Evolutionary conservation across 2,113 vertebrate genomes (phyloP).

Genomic region (Butorides virescens): DNA sequence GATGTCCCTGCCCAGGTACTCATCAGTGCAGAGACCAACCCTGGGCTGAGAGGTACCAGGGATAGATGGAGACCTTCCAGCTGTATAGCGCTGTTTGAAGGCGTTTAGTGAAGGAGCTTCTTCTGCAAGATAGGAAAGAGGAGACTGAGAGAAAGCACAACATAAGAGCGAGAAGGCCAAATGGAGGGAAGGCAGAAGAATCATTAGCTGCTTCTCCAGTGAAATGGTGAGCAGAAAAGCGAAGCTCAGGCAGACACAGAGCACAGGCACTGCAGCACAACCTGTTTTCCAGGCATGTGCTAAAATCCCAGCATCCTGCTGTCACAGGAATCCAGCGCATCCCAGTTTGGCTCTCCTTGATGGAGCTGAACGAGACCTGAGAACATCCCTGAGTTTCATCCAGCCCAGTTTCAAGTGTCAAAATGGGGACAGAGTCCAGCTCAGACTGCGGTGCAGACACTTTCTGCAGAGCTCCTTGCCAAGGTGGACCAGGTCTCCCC

Average conservation of each 20-base stretch:
- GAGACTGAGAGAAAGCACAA: background rate
- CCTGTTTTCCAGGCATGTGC: background rate
- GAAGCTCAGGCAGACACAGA: background rate
- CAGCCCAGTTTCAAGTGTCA: background rate
- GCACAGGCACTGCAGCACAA: background rate
- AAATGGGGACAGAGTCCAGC: background rate
- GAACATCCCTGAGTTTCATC: accelerated
- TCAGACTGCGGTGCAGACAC: background rate
- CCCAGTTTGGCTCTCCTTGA: background rate
- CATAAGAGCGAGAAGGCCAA: background rate
- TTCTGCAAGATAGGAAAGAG: background rate
- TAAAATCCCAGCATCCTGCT: background rate
- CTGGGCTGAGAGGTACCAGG: background rate
- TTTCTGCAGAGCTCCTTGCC: background rate
- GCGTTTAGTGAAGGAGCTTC: background rate
- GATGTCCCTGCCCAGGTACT: background rate
- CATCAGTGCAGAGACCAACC: background rate
- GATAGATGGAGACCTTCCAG: background rate
- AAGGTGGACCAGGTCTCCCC: accelerated
- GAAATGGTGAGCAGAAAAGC: background rate
- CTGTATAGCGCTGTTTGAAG: accelerated
- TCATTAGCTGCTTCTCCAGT: background rate
- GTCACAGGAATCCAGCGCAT: background rate
- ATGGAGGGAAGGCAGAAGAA: background rate
- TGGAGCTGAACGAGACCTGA: accelerated